Conservation (phyloP, 2,113 vertebrate species). For the Tauraco erythrolophus region DNA sequence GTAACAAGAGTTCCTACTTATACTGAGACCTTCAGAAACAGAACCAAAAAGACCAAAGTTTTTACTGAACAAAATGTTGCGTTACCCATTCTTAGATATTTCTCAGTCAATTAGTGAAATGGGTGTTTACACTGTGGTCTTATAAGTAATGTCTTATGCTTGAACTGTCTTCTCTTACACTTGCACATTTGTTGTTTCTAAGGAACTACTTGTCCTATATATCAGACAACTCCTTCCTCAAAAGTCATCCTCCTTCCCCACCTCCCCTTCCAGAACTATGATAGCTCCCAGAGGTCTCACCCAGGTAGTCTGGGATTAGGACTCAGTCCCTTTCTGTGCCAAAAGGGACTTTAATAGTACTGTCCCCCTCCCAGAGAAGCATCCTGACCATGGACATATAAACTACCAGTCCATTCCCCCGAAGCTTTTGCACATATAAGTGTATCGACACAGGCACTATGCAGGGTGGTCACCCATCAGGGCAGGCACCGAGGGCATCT, state of each 20-base stretch:
- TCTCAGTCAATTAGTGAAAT: neutral
- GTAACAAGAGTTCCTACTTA: neutral
- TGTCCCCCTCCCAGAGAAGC: neutral
- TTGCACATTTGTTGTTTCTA: neutral
- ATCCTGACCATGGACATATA: neutral
- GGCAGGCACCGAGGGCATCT: accelerated
- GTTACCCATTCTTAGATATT: neutral
- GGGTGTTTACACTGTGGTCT: neutral
- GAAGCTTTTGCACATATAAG: accelerated
- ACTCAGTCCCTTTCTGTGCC: neutral
- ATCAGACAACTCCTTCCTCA: accelerated
- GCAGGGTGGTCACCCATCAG: neutral
- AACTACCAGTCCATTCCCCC: accelerated
- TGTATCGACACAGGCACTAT: neutral
- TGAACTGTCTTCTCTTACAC: neutral
- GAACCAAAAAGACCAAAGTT: neutral
- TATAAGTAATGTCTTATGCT: neutral
- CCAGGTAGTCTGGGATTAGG: neutral
- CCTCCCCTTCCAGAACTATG: neutral
- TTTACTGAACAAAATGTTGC: neutral
- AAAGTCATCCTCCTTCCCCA: neutral
- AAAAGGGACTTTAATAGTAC: neutral
- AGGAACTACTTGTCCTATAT: neutral
- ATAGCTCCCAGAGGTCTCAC: neutral
- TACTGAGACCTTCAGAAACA: neutral